Base-by-base conservation (phyloP, 2,888 invertebrate species). In the Zaprionus obscuricornis region DNA sequence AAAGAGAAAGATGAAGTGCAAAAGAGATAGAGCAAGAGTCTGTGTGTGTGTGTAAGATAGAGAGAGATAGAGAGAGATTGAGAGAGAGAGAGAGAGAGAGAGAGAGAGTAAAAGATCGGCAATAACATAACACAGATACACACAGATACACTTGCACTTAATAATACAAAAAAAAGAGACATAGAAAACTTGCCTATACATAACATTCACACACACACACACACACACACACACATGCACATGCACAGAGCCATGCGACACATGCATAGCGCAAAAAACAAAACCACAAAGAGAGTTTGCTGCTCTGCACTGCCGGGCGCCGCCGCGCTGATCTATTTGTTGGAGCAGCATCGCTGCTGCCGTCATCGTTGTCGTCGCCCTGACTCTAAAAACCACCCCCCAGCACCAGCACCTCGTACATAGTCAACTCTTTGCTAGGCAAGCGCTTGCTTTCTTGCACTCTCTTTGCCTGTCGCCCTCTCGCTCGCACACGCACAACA, bases 271-370 rank as follows among this genome's bases (percentile, higher is more conserved):
- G 60, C 69, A 52, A 66, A 71, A 72, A 66, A 66, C 65, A 73
- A 82, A 47, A 37, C 46, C 45, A 47, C 29, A 51, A 36, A 40
- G 52, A 62, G 42, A 66, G 66, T 11, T 29, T 47, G 29, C 2
- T 22, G n/a, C 27, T 45, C 34, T 10, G 16, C 52, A n/a, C n/a
- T 24, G 8, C 33, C 2, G 7, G 1, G 11, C 13, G 33, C 1
- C 40, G 45, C 17, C 59, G 67, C 66, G 33, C 66, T 66, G 68
- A 71, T 68, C 68, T 68, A 68, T 68, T 71, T 66, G 72, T 47
- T 60, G 58, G n/a, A n/a, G n/a, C n/a, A n/a, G n/a, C n/a, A n/a
- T n/a, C n/a, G n/a, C n/a, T n/a, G n/a, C n/a, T n/a, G n/a, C n/a
- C n/a, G n/a, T n/a, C n/a, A n/a, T n/a, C n/a, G n/a, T n/a, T n/a